Conservation (phyloP, 2,113 vertebrate species). For the Pimephales promelas region DNA sequence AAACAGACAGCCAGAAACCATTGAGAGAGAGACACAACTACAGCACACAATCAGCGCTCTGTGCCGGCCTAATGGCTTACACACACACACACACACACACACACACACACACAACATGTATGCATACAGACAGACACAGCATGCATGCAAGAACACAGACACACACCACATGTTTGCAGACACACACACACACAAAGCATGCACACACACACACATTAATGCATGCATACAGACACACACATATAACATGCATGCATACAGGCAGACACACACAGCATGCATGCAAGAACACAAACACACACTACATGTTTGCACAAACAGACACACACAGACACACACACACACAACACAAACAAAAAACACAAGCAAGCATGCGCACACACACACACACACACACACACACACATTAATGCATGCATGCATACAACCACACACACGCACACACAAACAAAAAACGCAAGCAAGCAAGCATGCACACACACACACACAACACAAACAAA, state of each 20-base stretch:
- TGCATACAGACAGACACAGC: not conserved
- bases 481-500: not conserved
- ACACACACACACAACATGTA: not conserved
- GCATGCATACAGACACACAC: not conserved
- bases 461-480: not conserved
- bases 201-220: not conserved
- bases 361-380: not conserved
- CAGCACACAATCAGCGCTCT: not conserved
- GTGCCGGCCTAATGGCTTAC: not conserved
- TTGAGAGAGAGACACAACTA: slow-evolving; percentile 8
- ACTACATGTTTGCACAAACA: not conserved
- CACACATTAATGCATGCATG: not conserved
- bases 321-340: not conserved
- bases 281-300: not conserved
- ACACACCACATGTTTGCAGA: not conserved
- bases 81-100: not conserved
- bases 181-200: not conserved
- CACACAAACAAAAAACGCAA: not conserved
- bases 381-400: not conserved
- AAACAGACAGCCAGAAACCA: slow-evolving; percentile 34
- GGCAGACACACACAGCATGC: not conserved
- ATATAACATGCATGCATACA: not conserved
- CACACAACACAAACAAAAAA: too few species aligned
- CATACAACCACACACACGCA: not conserved
- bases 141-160: too few species aligned